A percentile compares a stretch with the other conserved stretches of the same genome.
phyloP scores from a whole-genome alignment of 2,888 invertebrate species.

The Zygothrica quintamaculata region DNA sequence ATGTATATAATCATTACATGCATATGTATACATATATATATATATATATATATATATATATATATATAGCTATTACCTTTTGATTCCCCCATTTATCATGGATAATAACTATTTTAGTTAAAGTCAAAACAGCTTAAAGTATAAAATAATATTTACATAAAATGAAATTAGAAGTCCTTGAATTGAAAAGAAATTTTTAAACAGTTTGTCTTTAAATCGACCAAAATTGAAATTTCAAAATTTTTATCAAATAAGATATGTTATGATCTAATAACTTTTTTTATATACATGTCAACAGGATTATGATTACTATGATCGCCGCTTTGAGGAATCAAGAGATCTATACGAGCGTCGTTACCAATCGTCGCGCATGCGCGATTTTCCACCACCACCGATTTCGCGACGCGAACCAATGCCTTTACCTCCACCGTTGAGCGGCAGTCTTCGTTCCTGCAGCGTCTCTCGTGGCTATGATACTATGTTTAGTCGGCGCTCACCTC shows the following conservation, averaged over 20 bases:
- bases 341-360: slow-evolving; percentile 92
- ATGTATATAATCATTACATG: too few species aligned
- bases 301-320: slow-evolving; percentile 91
- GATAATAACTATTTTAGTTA: too few species aligned
- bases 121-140: too few species aligned
- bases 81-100: too few species aligned
- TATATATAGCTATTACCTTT: too few species aligned
- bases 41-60: too few species aligned
- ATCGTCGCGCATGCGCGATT: slow-evolving; percentile 85
- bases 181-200: too few species aligned
- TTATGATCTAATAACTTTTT: slow-evolving; percentile 5
- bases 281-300: slow-evolving; percentile 71
- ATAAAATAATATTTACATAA: too few species aligned
- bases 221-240: too few species aligned
- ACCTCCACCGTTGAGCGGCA: slow-evolving; percentile 87
- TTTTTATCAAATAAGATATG: too few species aligned
- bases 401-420: slow-evolving; percentile 92
- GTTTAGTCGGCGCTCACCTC: slow-evolving; percentile 91
- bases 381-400: slow-evolving; percentile 90
- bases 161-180: too few species aligned
- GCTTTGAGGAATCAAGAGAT: slow-evolving; percentile 92
- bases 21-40: too few species aligned
- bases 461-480: slow-evolving; percentile 89
- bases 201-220: slow-evolving; percentile 47
- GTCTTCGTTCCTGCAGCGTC: slow-evolving; percentile 86